Base-by-base conservation (phyloP, 2,797 vertebrate genomes). In the Siniperca scherzeri region DNA sequence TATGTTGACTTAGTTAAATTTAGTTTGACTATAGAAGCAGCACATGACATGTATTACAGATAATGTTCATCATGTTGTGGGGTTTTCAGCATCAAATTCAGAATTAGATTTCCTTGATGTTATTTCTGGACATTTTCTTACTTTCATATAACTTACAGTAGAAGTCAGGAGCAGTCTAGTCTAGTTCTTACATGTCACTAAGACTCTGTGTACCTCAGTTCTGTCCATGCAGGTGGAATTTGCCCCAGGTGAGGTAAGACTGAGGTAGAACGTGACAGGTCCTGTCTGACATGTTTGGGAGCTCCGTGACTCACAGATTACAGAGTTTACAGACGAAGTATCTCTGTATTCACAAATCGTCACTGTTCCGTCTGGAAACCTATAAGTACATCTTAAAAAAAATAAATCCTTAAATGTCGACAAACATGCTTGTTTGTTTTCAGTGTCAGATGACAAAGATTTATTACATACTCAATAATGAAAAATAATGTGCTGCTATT, bases 231-330 rank as follows among this genome's bases (percentile, higher is more conserved):
- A 36, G 80, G 3, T 92, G 92, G 91, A 93, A 93, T 93, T 92
- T 86, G 92, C 93, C 91, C 82, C 48, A 84, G 93, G 93, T 88
- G 86, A 91, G 85, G 88, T 90, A 83, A 89, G 90, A 88, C 73
- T 13, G 42, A 74, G 85, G 82, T 76, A 93, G 89, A 94, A 94
- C 90, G 81, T 93, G 94, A 94, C 93, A 79, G 78, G 91, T 93
- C 94, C 89, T 92, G 92, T 92, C 90, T 86, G 90, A 92, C 90
- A 90, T 94, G 92, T 92, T 94, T 93, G 77, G 80, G 85, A 84
- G 84, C 88, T 89, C 80, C 21, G 55, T 90, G 89, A 89, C 66
- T 86, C 83, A 85, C 80, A 87, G 73, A 87, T 74, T 79, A 66
- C 22, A 77, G 79, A 83, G 73, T 89, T 85, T 80, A 77, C 77